These are phyloP conservation scores for Andrena flavipes DNA, from an alignment of 2,888 invertebrate species.

Conservation along the genomic window DNA sequence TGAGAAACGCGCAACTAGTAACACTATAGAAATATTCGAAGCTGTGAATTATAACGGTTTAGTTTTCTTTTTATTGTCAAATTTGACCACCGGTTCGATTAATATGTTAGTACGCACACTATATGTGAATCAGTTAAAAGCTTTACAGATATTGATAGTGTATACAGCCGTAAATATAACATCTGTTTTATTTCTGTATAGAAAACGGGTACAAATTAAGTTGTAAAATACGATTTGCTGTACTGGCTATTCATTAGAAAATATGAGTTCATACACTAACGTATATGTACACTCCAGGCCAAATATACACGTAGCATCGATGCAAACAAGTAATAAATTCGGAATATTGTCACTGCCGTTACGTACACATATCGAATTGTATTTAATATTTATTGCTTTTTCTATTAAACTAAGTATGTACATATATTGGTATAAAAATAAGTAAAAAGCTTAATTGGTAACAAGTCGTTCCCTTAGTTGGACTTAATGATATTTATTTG, in stretches of 20 bases:
- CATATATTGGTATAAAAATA: conserved; percentile 68
- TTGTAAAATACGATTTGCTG: conserved; percentile 63
- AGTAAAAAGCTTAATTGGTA: conserved; percentile 65
- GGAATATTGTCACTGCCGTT: conserved; percentile 42
- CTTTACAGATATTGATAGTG: conserved; percentile 75
- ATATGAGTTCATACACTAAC: conserved; percentile 17
- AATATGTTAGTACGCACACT: conserved; percentile 91
- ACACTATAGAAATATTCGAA: conserved; percentile 87
- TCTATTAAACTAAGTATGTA: conserved; percentile 65
- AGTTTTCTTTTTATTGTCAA: conserved; percentile 93
- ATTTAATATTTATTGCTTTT: conserved; percentile 45
- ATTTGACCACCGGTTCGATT: conserved; percentile 93
- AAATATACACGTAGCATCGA: conserved; percentile 25
- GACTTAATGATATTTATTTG: conserved; percentile 20
- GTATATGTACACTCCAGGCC: neutral
- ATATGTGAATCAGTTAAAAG: conserved; percentile 80
- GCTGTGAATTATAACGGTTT: conserved; percentile 93
- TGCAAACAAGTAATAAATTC: conserved; percentile 5
- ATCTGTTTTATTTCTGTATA: conserved; percentile 73
- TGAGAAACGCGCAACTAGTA: conserved; percentile 40
- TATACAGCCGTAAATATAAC: conserved; percentile 77
- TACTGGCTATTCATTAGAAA: neutral
- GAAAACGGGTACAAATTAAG: conserved; percentile 75
- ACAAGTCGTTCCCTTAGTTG: conserved; percentile 48
- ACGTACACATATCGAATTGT: conserved; percentile 47